Evolutionary conservation across 2,888 invertebrate genomes (phyloP).

Genomic region (Synergus japonicus): DNA sequence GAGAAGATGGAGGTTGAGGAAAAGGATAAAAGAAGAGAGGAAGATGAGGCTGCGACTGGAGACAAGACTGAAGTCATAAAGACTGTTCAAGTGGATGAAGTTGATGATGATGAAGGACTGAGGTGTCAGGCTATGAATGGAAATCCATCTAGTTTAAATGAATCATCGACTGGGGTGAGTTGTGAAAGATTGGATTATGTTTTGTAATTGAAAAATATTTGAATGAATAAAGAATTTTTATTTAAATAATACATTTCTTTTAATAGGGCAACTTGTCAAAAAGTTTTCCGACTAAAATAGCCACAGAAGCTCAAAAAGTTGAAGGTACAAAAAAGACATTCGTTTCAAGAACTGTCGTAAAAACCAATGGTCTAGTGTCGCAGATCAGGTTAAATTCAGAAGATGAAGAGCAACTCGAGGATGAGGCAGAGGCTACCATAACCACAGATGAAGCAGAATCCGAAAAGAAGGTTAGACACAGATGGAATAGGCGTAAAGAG

Average conservation of each 20-base stretch:
- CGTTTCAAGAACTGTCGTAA: conserved; percentile 25
- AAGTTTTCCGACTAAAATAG: conserved; percentile 51
- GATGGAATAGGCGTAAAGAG: conserved; percentile 58
- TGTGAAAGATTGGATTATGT: conserved; percentile 36
- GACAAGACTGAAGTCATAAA: conserved; percentile 38
- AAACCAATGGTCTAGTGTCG: conserved; percentile 46
- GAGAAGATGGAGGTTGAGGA: conserved; percentile 42
- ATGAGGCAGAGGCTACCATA: conserved; percentile 55
- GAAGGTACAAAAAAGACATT: conserved; percentile 23
- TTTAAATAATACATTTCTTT: background rate
- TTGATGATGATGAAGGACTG: background rate
- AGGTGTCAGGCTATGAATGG: background rate
- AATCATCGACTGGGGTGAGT: background rate
- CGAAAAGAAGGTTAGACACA: conserved; percentile 72
- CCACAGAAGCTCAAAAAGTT: conserved; percentile 59
- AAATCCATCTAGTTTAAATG: background rate
- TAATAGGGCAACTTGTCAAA: conserved; percentile 11
- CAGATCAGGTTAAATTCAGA: conserved; percentile 51
- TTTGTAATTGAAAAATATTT: background rate
- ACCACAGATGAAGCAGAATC: conserved; percentile 58
- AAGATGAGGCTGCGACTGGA: conserved; percentile 31
- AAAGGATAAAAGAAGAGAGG: background rate
- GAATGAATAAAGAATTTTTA: background rate
- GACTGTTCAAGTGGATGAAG: conserved; percentile 1
- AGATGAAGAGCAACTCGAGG: conserved; percentile 49